phyloP scores from a whole-genome alignment of 2,797 vertebrate genomes.

The Lutjanus campechanus region DNA sequence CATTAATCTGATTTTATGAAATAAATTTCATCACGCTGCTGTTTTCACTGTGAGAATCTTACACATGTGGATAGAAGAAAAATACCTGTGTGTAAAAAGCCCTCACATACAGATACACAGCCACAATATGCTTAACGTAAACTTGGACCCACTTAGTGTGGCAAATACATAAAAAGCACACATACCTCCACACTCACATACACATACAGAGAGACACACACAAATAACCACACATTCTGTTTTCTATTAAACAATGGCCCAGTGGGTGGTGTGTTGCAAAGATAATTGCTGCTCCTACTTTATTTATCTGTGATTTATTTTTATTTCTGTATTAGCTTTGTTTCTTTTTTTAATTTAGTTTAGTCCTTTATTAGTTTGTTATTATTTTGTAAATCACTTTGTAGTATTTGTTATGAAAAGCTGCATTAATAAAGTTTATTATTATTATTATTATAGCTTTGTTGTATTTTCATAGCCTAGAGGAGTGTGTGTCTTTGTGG shows the following conservation, averaged over 20 bases:
- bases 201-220: neutral
- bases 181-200: neutral
- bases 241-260: constrained; percentile 19
- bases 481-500: neutral
- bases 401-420: neutral
- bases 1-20: constrained; percentile 58
- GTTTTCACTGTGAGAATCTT: constrained; percentile 31
- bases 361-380: neutral
- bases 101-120: neutral
- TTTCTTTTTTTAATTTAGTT: constrained; percentile 2
- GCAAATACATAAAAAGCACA: neutral
- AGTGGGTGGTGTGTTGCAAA: constrained; percentile 22
- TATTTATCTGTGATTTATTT: constrained; percentile 14
- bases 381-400: constrained; percentile 11
- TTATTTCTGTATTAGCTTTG: neutral
- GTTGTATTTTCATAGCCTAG: neutral
- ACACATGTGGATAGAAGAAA: neutral
- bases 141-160: constrained; percentile 7
- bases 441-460: constrained; percentile 1
- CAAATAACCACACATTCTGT: neutral
- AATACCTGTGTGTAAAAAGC: constrained; percentile 3
- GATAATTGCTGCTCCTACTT: constrained; percentile 34
- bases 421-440: constrained; percentile 12
- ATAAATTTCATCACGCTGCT: constrained; percentile 33
- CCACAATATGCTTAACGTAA: constrained; percentile 17